Evolutionary conservation across 2,113 vertebrate species (phyloP), one percentile per base, ranked within the genome.

Genomic region (Cromileptes altivelis): DNA sequence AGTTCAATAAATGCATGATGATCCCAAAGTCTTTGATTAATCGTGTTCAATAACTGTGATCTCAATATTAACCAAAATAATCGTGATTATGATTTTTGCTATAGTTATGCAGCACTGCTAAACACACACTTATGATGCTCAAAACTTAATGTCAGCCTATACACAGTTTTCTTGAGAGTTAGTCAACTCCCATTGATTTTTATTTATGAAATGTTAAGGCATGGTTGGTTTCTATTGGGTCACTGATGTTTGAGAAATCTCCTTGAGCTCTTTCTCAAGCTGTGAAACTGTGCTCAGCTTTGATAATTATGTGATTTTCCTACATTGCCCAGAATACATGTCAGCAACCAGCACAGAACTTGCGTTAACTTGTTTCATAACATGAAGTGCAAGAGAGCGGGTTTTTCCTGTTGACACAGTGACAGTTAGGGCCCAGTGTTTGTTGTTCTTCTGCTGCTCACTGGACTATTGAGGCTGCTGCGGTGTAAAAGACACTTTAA

Each of bases 331-430:
- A 50, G 19, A 61, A 47, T 21, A n/a, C 12, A 21, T n/a, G 27
- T 57, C 19, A 40, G 21, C 42, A 68, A 2, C 45, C 64, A 19
- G 0, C 18, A 15, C 61, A 23, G 74, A 61, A 68, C 85, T 11
- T 86, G 88, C 40, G 5, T 78, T 23, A 57, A 84, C 86, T 74
- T 85, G 82, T 87, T 82, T 6, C 37, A 64, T 14, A 50, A 68
- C 40, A 53, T 19, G 10, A 45, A 30, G 55, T 0, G 25, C 21
- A 23, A 33, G 19, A 18, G 42, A 84, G 81, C 88, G 0, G 60
- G 90, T 93, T 90, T 89, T 92, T 91, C 91, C 86, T 89, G 91
- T 87, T 53, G 62, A 78, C 69, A 45, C 33, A 2, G 25, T 15
- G 63, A 67, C 78, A 17, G 72, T 90, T 82, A 27, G 1, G 11